Evolutionary conservation across 2,113 vertebrate genomes (phyloP).

Genomic region (Planiliza haematocheilus): DNA sequence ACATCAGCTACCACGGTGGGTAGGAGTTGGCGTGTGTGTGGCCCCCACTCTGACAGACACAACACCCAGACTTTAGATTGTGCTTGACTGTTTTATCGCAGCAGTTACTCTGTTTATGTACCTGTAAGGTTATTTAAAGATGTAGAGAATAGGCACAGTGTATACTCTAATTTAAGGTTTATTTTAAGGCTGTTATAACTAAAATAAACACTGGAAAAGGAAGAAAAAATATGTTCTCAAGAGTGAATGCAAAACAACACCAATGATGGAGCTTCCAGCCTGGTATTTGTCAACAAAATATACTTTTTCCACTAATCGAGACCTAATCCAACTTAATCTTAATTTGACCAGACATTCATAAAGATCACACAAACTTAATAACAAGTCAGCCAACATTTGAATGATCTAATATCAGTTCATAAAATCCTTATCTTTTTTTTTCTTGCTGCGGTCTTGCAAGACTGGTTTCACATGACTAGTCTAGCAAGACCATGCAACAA

Average conservation of each 20-base stretch:
- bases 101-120: not conserved
- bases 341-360: no score
- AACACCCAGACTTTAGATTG: not conserved
- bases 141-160: constrained; percentile 1
- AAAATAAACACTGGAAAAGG: no score
- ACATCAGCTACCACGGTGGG: constrained; percentile 59
- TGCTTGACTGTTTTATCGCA: not conserved
- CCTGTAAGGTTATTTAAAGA: not conserved
- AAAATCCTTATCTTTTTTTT: no score
- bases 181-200: not conserved
- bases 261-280: constrained; percentile 7
- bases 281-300: constrained; percentile 13
- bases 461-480: no score
- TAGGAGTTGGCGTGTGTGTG: constrained; percentile 39
- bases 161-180: not conserved
- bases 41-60: constrained; percentile 42
- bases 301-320: not conserved
- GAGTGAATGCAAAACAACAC: not conserved
- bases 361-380: constrained; percentile 1
- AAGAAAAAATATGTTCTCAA: not conserved
- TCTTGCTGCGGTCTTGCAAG: no score
- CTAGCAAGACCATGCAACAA: no score
- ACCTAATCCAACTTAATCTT: no score
- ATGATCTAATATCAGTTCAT: no score
- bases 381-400: no score